phyloP scores from a whole-genome alignment of 64 coral and sea anemone genomes.

The Montipora foliosa region DNA sequence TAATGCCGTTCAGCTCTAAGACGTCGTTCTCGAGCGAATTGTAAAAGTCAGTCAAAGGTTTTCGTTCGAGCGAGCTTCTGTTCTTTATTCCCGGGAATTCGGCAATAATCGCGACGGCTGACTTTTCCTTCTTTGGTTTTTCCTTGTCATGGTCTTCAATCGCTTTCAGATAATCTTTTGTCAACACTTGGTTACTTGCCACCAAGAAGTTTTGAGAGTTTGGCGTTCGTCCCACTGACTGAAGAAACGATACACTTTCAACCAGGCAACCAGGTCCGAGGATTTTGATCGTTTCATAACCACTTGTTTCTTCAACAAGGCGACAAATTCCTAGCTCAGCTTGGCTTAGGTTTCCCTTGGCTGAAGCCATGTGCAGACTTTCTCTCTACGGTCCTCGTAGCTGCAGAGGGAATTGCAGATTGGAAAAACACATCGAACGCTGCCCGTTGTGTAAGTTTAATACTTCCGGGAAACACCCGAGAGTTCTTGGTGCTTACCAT shows the following conservation, averaged over 20 bases:
- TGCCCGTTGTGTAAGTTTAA: too few species aligned
- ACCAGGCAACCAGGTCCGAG: conserved; percentile 21
- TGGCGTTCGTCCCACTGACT: not conserved
- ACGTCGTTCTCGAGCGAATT: not conserved
- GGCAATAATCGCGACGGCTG: not conserved
- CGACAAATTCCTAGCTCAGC: not conserved
- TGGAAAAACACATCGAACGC: not conserved
- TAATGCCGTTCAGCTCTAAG: not conserved
- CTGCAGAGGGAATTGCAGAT: not conserved
- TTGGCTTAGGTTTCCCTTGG: not conserved
- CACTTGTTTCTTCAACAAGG: conserved; percentile 30
- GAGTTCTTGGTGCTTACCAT: not conserved
- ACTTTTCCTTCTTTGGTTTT: not conserved
- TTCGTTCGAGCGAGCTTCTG: not conserved
- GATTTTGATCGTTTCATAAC: not conserved
- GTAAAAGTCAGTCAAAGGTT: not conserved
- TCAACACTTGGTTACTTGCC: not conserved
- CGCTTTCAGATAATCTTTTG: not conserved
- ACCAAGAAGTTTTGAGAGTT: conserved; percentile 10
- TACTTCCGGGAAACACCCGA: not conserved
- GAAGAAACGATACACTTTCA: not conserved
- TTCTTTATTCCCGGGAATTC: not conserved
- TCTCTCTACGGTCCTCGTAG: not conserved
- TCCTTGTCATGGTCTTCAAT: not conserved
- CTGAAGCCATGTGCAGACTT: not conserved